A percentile compares a stretch with the other conserved stretches of the same genome.
These are phyloP conservation scores for Sparidentex hasta DNA, from an alignment of 2,797 vertebrate genomes.

Conservation along the genomic window DNA sequence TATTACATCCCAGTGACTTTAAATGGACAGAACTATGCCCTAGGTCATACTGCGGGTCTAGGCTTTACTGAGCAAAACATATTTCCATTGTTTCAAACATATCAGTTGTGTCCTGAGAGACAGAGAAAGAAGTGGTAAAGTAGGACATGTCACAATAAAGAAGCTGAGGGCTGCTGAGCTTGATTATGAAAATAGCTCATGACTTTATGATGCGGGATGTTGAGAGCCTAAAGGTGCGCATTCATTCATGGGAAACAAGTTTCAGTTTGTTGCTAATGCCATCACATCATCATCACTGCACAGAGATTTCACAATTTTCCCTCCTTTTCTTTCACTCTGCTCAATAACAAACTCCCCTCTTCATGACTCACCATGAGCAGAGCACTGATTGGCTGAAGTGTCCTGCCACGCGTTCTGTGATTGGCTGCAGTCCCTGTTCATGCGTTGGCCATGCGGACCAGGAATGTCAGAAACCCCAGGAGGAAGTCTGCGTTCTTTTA, in stretches of 20 bases:
- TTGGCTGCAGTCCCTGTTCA: conserved; percentile 60
- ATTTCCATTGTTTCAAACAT: background rate
- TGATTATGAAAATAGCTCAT: background rate
- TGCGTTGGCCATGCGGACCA: conserved; percentile 42
- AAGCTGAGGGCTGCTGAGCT: background rate
- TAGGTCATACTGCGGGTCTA: background rate
- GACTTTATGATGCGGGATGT: background rate
- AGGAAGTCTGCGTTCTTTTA: conserved; percentile 13
- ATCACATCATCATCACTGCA: background rate
- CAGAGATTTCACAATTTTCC: conserved; percentile 9
- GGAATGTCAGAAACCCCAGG: conserved; percentile 22
- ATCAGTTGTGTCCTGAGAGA: background rate
- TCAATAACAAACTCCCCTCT: background rate
- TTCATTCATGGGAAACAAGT: too few relatives aligned
- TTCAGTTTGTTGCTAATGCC: background rate
- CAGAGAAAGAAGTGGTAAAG: background rate
- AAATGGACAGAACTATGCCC: background rate
- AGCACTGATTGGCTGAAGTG: conserved; percentile 46
- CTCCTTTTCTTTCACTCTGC: background rate
- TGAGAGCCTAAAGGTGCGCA: background rate
- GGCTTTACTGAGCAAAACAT: background rate
- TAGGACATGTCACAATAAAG: background rate
- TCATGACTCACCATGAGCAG: background rate
- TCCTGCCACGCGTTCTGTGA: conserved; percentile 38
- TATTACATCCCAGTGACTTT: background rate